These are phyloP conservation scores for Geotrupes spiniger DNA, from an alignment of 2,888 invertebrate species.

Conservation along the genomic window DNA sequence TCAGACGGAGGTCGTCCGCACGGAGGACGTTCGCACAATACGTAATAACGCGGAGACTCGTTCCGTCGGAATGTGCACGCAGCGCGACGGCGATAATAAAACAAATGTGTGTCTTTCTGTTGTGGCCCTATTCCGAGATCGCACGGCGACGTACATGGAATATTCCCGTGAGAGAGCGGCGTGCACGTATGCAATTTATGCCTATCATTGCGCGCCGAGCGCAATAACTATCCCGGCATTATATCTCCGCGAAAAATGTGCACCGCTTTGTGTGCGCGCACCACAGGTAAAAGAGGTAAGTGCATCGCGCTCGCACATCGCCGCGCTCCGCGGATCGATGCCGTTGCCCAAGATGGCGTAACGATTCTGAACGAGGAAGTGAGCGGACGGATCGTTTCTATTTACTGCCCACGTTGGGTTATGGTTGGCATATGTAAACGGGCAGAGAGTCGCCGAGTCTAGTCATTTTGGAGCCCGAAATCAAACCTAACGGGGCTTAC, in stretches of 20 bases:
- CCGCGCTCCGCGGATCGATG: conserved; percentile 30
- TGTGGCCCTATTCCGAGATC: no score
- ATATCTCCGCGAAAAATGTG: conserved; percentile 26
- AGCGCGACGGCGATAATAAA: no score
- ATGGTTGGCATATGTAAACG: no score
- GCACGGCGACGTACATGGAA: no score
- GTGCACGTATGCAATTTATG: conserved; percentile 30
- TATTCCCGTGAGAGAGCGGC: conserved; percentile 27
- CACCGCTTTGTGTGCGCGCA: conserved; percentile 11
- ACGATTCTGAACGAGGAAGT: conserved; percentile 29
- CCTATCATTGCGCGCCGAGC: conserved; percentile 22
- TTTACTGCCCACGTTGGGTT: conserved; percentile 8
- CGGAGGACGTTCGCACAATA: no score
- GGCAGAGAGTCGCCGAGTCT: no score
- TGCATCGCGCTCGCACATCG: conserved; percentile 23
- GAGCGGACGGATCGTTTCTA: conserved; percentile 14
- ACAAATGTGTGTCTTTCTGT: no score
- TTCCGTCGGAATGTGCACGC: no score
- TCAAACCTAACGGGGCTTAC: no score
- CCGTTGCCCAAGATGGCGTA: conserved; percentile 28
- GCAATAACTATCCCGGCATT: conserved; percentile 30
- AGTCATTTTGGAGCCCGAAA: no score
- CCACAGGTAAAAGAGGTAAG: conserved; percentile 25
- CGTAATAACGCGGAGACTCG: no score
- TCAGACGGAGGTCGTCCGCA: no score